A percentile compares a stretch with the other conserved stretches of the same genome.
Evolutionary conservation across 2,113 vertebrate species (phyloP).

Genomic region (Ophiodon elongatus): DNA sequence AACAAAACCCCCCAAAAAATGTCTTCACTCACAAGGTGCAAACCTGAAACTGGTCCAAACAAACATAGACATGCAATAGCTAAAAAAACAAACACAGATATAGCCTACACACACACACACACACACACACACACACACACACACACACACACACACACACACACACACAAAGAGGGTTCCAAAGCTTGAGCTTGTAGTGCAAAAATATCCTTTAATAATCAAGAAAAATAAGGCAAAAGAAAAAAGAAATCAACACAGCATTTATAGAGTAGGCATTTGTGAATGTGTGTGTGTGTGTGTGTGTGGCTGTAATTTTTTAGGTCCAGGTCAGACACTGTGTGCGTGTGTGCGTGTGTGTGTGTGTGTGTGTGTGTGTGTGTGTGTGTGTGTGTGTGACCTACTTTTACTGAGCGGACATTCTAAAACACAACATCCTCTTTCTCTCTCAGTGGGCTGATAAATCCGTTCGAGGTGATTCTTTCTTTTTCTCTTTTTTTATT

Average conservation of each 20-base stretch:
- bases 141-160: too few species aligned
- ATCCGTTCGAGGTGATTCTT: constrained; percentile 50
- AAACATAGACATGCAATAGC: too few species aligned
- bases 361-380: not conserved
- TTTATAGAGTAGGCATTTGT: not conserved
- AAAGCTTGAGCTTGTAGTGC: not conserved
- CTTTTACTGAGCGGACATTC: constrained; percentile 58
- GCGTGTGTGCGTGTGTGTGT: constrained; percentile 33
- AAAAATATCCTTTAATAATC: not conserved
- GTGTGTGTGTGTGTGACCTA: constrained; percentile 59
- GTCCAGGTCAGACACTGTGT: constrained; percentile 28
- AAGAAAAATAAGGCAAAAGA: not conserved
- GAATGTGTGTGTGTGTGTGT: constrained; percentile 11
- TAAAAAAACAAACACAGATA: too few species aligned
- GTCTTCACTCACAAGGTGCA: too few species aligned
- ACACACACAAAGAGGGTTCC: too few species aligned
- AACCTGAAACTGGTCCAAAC: too few species aligned
- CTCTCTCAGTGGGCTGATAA: constrained; percentile 55
- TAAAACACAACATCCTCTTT: constrained; percentile 60
- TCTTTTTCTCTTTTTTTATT: constrained; percentile 21
- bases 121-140: too few species aligned
- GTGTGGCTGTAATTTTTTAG: not conserved
- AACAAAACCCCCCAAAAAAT: too few species aligned
- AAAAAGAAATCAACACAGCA: not conserved
- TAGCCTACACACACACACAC: too few species aligned